Evolutionary conservation across 2,888 invertebrate species (phyloP).

Genomic region (Sepioteuthis lessoniana): DNA sequence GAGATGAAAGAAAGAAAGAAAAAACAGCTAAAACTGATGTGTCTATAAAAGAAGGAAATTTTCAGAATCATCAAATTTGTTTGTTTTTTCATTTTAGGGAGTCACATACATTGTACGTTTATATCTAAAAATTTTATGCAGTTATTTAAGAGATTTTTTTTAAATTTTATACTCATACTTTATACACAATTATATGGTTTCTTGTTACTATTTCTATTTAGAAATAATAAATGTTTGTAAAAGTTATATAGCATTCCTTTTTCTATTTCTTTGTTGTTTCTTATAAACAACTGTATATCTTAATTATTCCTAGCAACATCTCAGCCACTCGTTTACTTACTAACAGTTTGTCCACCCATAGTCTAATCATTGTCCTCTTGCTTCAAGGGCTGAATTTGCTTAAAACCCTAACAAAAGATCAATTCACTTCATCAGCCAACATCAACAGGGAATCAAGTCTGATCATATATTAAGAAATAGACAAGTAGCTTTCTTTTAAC

Average conservation of each 20-base stretch:
- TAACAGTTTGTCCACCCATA: not conserved
- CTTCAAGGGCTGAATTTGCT: not conserved
- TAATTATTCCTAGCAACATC: not conserved
- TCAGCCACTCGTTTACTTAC: not conserved
- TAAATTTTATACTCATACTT: too few species aligned
- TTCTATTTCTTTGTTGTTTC: not conserved
- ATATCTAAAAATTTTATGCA: too few species aligned
- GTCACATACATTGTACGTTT: too few species aligned
- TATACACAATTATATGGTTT: too few species aligned
- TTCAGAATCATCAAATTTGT: too few species aligned
- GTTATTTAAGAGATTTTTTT: too few species aligned
- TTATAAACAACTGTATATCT: not conserved
- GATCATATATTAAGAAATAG: constrained; percentile 5
- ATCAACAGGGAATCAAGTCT: not conserved
- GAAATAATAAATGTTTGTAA: not conserved
- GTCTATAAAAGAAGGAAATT: too few species aligned
- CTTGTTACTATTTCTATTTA: not conserved
- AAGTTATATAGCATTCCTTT: not conserved
- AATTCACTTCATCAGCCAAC: not conserved
- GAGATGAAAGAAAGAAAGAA: too few species aligned
- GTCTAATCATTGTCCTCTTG: not conserved
- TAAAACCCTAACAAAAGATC: not conserved
- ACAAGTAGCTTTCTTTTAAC: not conserved
- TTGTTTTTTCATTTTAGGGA: too few species aligned
- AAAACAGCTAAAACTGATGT: too few species aligned